Conservation (phyloP, 2,113 vertebrate species). For the Sebastes fasciatus region DNA sequence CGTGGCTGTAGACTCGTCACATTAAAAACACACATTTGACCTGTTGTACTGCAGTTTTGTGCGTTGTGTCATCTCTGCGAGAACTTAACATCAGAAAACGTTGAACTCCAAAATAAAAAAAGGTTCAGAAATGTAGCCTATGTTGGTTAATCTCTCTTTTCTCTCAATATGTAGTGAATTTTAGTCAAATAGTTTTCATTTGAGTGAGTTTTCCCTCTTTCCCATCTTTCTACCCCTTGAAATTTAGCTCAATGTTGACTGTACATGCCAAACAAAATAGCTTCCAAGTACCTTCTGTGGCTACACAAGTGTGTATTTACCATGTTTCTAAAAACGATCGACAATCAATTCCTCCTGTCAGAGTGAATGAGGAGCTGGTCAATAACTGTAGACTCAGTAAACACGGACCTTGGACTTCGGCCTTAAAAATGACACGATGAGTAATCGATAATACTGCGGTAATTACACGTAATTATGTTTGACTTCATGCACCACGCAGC, state of each 20-base stretch:
- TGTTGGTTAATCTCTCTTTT: background rate
- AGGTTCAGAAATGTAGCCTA: background rate
- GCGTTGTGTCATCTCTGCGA: background rate
- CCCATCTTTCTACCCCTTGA: background rate
- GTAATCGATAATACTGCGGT: conserved; percentile 10
- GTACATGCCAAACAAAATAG: background rate
- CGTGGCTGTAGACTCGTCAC: no score
- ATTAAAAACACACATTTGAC: background rate
- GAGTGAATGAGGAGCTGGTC: conserved; percentile 8
- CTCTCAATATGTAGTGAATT: background rate
- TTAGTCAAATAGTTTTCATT: background rate
- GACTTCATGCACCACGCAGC: background rate
- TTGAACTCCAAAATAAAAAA: background rate
- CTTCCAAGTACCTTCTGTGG: background rate
- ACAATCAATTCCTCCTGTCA: conserved; percentile 7
- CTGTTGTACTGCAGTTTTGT: background rate
- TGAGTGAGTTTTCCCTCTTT: background rate
- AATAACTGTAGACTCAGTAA: conserved; percentile 5
- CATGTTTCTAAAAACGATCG: background rate
- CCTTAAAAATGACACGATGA: conserved; percentile 19
- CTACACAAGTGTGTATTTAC: background rate
- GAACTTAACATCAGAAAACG: background rate
- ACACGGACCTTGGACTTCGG: conserved; percentile 30
- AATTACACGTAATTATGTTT: conserved; percentile 41
- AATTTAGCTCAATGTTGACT: background rate